Base-by-base conservation (phyloP, 2,888 invertebrate species). In the Agonopterix arenella region DNA sequence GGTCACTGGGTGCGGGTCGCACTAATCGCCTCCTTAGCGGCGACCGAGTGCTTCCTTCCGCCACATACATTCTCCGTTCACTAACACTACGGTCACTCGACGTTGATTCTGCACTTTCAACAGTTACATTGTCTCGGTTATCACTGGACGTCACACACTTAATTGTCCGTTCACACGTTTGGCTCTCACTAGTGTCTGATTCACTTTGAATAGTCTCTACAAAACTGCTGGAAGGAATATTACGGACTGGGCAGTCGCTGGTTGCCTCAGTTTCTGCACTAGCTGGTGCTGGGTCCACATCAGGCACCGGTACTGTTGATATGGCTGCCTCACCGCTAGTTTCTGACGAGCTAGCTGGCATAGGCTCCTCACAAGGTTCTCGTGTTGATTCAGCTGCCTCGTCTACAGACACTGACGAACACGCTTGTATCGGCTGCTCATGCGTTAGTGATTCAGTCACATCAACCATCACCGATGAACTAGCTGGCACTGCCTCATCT, bases 21-120 rank as follows among this genome's bases (percentile, higher is more conserved):
- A 88, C 75, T n/a, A 89, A 75, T 38, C 80, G 70, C 51, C 84
- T 70, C 54, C 77, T 68, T 43, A 86, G 64, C 37, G 88, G 88
- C 16, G 84, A 83, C 58, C 76, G 70, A 37, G 76, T 73, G 49
- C 66, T 59, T 51, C 72, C 60, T 56, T 82, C 83, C 42, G 61
- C 56, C 43, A 60, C 58, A 52, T 62, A 57, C 50, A 61, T 55
- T 61, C 69, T 77, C 52, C 67, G 73, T 64, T 79, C 82, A 80
- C 82, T 79, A 62, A 79, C 73, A 81, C 77, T 80, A 77, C 68
- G 80, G 68, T 86, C 88, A 85, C 80, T 84, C 57, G 86, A 88
- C 38, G 89, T 86, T 56, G 88, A 84, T 71, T 89, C 85, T 49
- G 81, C 88, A 80, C 78, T 84, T 76, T 84, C 88, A 59, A 85